Evolutionary conservation across 2,113 vertebrate genomes (phyloP).

Genomic region (Globicephala melas): DNA sequence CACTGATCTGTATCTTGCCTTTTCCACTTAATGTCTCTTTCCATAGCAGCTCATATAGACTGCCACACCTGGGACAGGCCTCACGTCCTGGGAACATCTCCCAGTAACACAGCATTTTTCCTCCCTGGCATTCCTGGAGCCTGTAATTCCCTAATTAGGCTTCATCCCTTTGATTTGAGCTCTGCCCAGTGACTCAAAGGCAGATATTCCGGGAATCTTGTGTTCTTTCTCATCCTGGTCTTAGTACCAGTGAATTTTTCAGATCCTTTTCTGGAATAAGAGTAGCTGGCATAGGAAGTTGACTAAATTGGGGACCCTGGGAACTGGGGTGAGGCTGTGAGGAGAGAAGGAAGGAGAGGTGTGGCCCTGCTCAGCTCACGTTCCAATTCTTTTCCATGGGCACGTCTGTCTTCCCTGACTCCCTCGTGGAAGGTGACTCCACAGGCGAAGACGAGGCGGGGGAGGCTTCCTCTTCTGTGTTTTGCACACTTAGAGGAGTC

Average conservation of each 20-base stretch:
- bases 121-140: not conserved
- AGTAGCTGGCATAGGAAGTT: not conserved
- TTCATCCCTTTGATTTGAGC: not conserved
- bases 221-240: not conserved
- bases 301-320: not conserved
- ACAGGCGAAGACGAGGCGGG: not conserved
- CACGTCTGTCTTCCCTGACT: not conserved
- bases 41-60: not conserved
- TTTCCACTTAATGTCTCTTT: not conserved
- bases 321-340: not conserved
- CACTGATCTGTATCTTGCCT: not conserved
- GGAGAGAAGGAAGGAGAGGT: not conserved
- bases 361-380: not conserved
- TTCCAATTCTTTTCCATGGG: not conserved
- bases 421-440: not conserved
- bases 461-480: not conserved
- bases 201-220: not conserved
- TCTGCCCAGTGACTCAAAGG: not conserved
- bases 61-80: not conserved
- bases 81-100: not conserved
- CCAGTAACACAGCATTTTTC: not conserved
- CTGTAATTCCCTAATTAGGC: not conserved
- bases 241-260: not conserved
- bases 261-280: not conserved
- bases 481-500: not conserved